A percentile compares a stretch with the other conserved stretches of the same genome.
phyloP scores from a whole-genome alignment of 2,888 invertebrate genomes.

The Trachelus iudaicus region DNA sequence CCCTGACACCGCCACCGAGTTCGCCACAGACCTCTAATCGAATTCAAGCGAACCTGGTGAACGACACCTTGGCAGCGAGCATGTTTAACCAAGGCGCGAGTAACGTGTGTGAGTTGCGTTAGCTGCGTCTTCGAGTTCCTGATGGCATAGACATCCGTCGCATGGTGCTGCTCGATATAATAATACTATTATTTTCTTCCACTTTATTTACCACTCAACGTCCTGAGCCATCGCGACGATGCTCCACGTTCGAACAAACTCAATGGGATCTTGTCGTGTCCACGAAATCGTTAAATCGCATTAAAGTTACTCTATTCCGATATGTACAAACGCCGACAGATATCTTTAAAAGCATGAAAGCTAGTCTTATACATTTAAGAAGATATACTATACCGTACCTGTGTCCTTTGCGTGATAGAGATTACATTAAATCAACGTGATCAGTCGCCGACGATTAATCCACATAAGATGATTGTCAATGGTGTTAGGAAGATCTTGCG shows the following conservation, averaged over 20 bases:
- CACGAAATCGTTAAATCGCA: neutral
- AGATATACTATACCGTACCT: neutral
- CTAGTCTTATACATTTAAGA: neutral
- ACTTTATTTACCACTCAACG: neutral
- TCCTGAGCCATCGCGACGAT: neutral
- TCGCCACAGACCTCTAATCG: slow-evolving; percentile 49
- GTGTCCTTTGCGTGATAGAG: neutral
- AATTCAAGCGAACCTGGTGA: neutral
- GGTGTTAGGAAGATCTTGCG: neutral
- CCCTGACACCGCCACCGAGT: slow-evolving; percentile 59
- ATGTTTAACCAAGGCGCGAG: neutral
- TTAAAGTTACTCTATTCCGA: neutral
- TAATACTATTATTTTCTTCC: neutral
- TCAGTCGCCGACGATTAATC: neutral
- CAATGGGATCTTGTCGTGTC: neutral
- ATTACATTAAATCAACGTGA: neutral
- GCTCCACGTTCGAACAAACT: neutral
- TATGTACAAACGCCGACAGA: neutral
- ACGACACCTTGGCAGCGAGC: neutral
- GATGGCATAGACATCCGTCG: neutral
- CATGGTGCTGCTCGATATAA: neutral
- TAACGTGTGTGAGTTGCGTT: neutral
- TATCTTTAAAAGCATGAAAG: neutral
- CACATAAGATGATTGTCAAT: neutral
- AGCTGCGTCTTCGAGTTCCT: neutral